Percentiles rank a stretch among this genome's conserved stretches.
phyloP scores from a whole-genome alignment of 2,888 invertebrate species.

The Trichacis sp. region DNA sequence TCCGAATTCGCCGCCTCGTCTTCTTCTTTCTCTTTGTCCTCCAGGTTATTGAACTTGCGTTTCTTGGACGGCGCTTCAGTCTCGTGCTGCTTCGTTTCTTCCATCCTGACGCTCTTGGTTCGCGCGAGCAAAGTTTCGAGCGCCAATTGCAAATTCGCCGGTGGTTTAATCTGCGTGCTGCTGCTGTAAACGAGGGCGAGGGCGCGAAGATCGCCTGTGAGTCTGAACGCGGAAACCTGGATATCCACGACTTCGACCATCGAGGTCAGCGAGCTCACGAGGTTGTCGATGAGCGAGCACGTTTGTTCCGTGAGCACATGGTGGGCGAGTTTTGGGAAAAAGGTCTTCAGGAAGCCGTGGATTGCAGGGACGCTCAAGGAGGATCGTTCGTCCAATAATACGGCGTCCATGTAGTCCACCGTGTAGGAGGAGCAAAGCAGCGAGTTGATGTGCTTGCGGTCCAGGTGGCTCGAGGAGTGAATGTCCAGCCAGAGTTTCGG shows the following conservation, averaged over 20 bases:
- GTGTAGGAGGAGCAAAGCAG: conserved; percentile 85
- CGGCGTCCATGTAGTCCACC: conserved; percentile 91
- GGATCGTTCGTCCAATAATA: conserved; percentile 87
- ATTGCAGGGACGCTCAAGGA: conserved; percentile 87
- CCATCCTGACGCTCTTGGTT: conserved; percentile 51
- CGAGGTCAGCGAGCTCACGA: conserved; percentile 74
- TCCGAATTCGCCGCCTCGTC: conserved; percentile 34
- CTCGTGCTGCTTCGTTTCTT: conserved; percentile 56
- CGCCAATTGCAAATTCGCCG: conserved; percentile 58
- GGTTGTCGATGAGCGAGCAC: conserved; percentile 73
- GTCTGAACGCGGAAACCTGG: conserved; percentile 69
- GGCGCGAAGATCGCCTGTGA: conserved; percentile 73
- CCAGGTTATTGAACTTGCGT: conserved; percentile 57
- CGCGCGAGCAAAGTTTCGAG: conserved; percentile 62
- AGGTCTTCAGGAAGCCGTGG: conserved; percentile 88
- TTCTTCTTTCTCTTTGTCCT: conserved; percentile 52
- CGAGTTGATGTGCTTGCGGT: conserved; percentile 84
- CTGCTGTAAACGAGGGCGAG: conserved; percentile 73
- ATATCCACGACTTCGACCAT: conserved; percentile 71
- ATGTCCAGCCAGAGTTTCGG: conserved; percentile 94
- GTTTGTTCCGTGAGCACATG: conserved; percentile 75
- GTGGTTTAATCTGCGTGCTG: conserved; percentile 64
- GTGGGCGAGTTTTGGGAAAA: conserved; percentile 87
- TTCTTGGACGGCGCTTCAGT: conserved; percentile 63
- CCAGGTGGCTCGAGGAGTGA: conserved; percentile 79